Conservation (phyloP, 2,113 vertebrate species). For the Amphiprion ocellaris region DNA sequence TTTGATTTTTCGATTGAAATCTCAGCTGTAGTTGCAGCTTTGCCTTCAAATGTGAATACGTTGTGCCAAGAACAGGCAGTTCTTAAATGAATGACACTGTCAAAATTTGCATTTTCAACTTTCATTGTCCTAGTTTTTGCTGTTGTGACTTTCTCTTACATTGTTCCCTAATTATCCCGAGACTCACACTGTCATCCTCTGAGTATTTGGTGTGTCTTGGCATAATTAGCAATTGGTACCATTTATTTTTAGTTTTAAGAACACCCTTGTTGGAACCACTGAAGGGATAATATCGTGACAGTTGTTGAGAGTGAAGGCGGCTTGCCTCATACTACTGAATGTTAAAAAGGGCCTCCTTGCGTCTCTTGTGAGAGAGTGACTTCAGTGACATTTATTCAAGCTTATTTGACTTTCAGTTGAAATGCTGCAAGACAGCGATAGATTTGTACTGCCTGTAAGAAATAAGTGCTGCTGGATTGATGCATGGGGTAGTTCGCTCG, state of each 20-base stretch:
- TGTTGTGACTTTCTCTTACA: too few species aligned
- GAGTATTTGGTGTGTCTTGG: background rate
- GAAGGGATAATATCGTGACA: background rate
- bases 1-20: too few species aligned
- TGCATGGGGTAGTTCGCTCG: background rate
- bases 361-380: conserved; percentile 18
- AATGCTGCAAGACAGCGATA: conserved; percentile 31
- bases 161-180: too few species aligned
- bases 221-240: conserved; percentile 23
- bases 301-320: conserved; percentile 2
- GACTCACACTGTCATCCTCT: too few species aligned
- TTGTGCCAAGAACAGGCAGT: too few species aligned
- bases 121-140: too few species aligned
- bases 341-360: conserved; percentile 19
- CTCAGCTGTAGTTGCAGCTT: too few species aligned
- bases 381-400: conserved; percentile 55
- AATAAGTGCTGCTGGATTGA: conserved; percentile 34
- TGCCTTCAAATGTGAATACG: too few species aligned
- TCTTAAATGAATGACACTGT: too few species aligned
- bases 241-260: conserved; percentile 36
- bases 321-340: conserved; percentile 24
- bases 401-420: conserved; percentile 43
- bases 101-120: too few species aligned
- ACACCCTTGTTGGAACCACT: background rate
- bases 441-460: conserved; percentile 33